Conservation (phyloP, 2,888 invertebrate species). For the Boloria selene region DNA sequence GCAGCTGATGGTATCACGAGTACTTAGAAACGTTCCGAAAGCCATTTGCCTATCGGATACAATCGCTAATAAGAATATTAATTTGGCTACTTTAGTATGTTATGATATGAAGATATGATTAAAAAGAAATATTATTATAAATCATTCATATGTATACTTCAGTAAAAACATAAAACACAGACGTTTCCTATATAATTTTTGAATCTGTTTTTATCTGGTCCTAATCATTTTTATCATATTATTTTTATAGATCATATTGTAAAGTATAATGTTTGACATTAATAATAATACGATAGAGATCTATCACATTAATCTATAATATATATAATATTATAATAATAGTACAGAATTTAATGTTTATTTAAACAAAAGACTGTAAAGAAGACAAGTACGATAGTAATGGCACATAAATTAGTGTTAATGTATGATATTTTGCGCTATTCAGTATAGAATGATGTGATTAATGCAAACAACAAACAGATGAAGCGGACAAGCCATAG, state of each 20-base stretch:
- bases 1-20: conserved; percentile 62
- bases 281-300: no score
- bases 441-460: conserved; percentile 32
- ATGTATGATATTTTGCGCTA: conserved; percentile 22
- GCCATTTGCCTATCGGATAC: conserved; percentile 78
- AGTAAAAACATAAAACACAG: no score
- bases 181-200: no score
- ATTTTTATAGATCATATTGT: not conserved
- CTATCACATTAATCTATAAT: no score
- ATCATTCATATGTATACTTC: not conserved
- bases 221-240: not conserved
- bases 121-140: not conserved
- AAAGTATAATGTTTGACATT: conserved; percentile 12
- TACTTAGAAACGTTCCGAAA: conserved; percentile 77
- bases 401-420: conserved; percentile 30
- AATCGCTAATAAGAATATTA: conserved; percentile 69
- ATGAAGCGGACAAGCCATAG: conserved; percentile 20
- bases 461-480: conserved; percentile 33
- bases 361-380: conserved; percentile 23
- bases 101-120: conserved; percentile 24
- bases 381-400: conserved; percentile 20
- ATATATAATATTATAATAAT: no score
- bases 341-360: conserved; percentile 8
- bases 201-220: not conserved
- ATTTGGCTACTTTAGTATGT: conserved; percentile 73